Base-by-base conservation (phyloP, 2,797 vertebrate species). In the Falco novaeseelandiae region DNA sequence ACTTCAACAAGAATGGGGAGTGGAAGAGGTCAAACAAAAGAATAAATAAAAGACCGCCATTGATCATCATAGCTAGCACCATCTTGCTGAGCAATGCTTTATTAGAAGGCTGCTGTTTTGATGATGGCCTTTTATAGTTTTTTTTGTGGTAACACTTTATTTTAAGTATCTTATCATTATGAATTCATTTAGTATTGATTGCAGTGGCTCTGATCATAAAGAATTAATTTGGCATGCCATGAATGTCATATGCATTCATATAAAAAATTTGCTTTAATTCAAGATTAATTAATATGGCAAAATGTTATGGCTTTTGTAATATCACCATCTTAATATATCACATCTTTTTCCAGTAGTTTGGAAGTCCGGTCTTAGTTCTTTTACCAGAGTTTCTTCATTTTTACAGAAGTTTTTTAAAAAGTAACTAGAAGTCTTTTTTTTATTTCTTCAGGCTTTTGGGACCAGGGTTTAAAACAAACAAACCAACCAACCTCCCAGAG, bases 111-210 rank as follows among this genome's bases (percentile, higher is more conserved):
- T 96, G 82, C 52, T 92, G 84, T 91, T 98, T 96, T 90, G 90
- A 95, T 70, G 48, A 97, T 92, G 86, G 88, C 22, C 73, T 97
- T 97, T 96, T 97, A 97, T 97, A 97, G 89, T n/a, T 91, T 96
- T 96, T 96, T 95, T 95, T 97, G 95, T 96, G 97, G 97, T 96
- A 98, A 98, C 96, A 92, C 80, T 98, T 98, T 98, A 97, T 98
- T 98, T 98, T 97, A 98, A 98, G 92, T 96, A 97, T 97, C 96
- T 97, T 98, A 97, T 97, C 96, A 97, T 98, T 98, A 98, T 97
- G 92, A 98, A 98, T 98, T 98, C 83, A 98, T 98, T 98, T 97
- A 97, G 95, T 97, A 98, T 98, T 62, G 97, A 98, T 97, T 97
- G 93, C 94, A 98, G 96, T 61, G 87, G 89, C 72, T 96, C 92